Base-by-base conservation (phyloP, 2,113 vertebrate species). In the pig (Sus scrofa) region DNA sequence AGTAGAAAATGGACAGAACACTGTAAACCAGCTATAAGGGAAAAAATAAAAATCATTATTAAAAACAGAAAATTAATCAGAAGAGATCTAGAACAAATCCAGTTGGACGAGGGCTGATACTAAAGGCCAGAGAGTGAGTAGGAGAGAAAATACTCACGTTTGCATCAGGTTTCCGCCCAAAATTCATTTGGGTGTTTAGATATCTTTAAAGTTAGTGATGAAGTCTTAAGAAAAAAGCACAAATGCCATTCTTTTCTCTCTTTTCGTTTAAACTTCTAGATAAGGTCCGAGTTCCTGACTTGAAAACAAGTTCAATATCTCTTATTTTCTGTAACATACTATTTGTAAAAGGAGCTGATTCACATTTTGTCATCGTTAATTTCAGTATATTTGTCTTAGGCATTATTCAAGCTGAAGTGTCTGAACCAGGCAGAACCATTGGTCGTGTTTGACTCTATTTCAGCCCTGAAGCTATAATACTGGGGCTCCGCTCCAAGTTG, bases 1-100 rank as follows among this genome's bases (percentile, higher is more conserved):
- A 44, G 44, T 44, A 44, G 44, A 44, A 44, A 44, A 44, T 44
- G 4, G 44, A 44, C 44, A 44, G 44, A 44, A 44, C 44, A 44
- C 44, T 44, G 44, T 8, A 44, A 44, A 44, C 44, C 44, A 44
- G 44, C 44, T 44, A 44, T 44, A 44, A 44, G 4, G 44, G 8
- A 44, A 44, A 44, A 44, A 44, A 44, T 44, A 44, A 44, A 44
- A 44, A 44, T 44, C 44, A 44, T 44, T 44, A n/a, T n/a, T n/a
- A n/a, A n/a, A 44, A 88, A 86, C 77, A 78, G 82, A 70, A 82
- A 94, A 85, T 81, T 67, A 95, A 86, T 89, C 60, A 70, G 89
- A 91, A 58, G 54, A 75, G 12, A 62, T 70, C 30, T 67, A 89
- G 83, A 81, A 75, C 44, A 93, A 94, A 54, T 90, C 60, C 4